These are phyloP conservation scores for Tipula helvola DNA, from an alignment of 2,888 invertebrate species.

Conservation along the genomic window DNA sequence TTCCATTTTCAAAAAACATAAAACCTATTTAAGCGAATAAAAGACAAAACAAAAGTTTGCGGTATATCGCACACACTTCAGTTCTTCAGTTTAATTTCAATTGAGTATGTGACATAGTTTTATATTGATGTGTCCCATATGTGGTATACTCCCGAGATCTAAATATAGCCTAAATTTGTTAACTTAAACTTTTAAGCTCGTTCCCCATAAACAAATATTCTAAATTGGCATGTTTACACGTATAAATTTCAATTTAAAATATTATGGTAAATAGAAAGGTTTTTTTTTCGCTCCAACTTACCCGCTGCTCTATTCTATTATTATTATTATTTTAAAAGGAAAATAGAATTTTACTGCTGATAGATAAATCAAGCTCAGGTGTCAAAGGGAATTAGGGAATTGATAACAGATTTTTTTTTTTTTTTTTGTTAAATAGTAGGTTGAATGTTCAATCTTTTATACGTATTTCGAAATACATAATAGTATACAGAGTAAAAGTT, in stretches of 20 bases:
- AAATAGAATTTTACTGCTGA: not conserved
- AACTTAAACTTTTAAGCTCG: not conserved
- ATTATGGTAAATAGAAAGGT: not conserved
- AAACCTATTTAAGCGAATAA: not conserved
- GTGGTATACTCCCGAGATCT: not conserved
- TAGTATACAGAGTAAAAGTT: not conserved
- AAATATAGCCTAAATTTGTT: not conserved
- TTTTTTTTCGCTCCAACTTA: not conserved
- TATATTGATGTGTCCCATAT: not conserved
- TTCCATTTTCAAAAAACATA: not conserved
- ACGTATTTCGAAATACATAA: not conserved
- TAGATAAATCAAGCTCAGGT: constrained; percentile 6
- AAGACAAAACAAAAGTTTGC: not conserved
- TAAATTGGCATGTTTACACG: not conserved
- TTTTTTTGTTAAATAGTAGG: not conserved
- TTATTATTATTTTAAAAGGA: not conserved
- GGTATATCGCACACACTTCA: not conserved
- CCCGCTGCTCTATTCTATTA: not conserved
- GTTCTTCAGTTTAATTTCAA: not conserved
- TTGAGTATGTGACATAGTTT: not conserved
- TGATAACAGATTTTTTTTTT: not conserved
- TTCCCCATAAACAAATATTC: not conserved
- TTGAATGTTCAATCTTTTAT: not conserved
- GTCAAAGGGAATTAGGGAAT: constrained; percentile 7
- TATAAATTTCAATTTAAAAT: not conserved